Evolutionary conservation across 92 coral and sea anemone species (phyloP).

Genomic region (Palythoa caribaeorum): DNA sequence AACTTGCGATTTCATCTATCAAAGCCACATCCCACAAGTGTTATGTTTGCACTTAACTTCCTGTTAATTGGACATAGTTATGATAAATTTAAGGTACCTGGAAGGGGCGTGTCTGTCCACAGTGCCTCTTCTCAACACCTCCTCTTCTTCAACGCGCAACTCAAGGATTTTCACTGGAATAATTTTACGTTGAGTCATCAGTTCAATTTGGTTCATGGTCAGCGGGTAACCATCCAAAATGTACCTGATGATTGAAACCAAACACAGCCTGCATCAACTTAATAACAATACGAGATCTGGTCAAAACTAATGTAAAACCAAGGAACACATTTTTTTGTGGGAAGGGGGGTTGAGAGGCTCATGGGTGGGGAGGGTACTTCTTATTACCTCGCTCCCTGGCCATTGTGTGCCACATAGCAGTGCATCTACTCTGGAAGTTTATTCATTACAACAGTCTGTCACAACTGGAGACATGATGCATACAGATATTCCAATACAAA

Average conservation of each 20-base stretch:
- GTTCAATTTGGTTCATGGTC: conserved; percentile 84
- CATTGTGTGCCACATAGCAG: too few species aligned
- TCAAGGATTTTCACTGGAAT: conserved; percentile 98
- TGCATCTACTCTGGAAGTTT: too few species aligned
- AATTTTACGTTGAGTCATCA: conserved; percentile 92
- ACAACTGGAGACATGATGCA: too few species aligned
- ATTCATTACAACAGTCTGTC: neutral
- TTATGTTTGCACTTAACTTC: too few species aligned
- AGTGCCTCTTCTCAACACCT: conserved; percentile 86
- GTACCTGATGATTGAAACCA: conserved; percentile 57
- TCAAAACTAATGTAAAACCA: too few species aligned
- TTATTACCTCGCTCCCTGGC: too few species aligned
- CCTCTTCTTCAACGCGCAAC: conserved; percentile 88
- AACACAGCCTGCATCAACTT: neutral
- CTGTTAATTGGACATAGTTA: neutral
- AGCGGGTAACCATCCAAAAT: conserved; percentile 95
- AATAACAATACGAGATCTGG: neutral
- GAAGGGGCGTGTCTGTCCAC: conserved; percentile 91
- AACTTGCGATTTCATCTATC: too few species aligned
- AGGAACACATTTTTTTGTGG: too few species aligned
- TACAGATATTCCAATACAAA: too few species aligned
- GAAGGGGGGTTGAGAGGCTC: too few species aligned
- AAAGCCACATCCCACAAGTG: too few species aligned
- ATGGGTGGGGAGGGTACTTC: too few species aligned
- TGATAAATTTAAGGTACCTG: conserved; percentile 60